Evolutionary conservation across 2,113 vertebrate genomes (phyloP).

Genomic region (Nyctereutes procyonoides): DNA sequence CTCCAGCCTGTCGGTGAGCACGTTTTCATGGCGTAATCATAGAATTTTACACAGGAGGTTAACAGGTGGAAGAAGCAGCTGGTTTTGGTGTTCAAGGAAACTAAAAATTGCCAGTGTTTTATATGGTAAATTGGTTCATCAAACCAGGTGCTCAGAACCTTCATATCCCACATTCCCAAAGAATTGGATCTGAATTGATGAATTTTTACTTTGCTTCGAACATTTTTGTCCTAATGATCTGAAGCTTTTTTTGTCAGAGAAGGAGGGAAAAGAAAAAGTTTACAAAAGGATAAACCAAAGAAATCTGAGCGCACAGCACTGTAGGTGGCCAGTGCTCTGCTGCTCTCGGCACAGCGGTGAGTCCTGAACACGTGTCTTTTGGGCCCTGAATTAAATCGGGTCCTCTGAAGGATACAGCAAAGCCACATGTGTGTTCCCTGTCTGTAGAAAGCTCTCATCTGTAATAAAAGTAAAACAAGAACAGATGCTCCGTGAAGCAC

Average conservation of each 20-base stretch:
- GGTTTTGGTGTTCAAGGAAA: background rate
- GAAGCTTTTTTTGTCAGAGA: background rate
- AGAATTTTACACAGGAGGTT: too few relatives aligned
- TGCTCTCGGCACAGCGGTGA: background rate
- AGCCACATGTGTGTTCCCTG: background rate
- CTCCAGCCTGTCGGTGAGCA: accelerated
- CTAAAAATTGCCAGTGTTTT: background rate
- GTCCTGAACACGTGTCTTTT: background rate
- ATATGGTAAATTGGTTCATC: background rate
- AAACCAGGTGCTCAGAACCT: background rate
- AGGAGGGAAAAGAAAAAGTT: background rate
- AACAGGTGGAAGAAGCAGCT: background rate
- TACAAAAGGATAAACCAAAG: background rate
- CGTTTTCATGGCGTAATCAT: accelerated
- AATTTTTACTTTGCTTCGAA: background rate
- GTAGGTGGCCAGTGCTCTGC: background rate
- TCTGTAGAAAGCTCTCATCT: background rate
- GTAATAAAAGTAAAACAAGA: background rate
- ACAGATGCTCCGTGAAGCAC: background rate
- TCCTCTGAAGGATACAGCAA: background rate
- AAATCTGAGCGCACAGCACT: background rate
- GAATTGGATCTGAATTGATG: background rate
- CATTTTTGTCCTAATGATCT: background rate
- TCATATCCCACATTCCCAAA: too few relatives aligned
- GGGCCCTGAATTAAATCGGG: background rate